Conservation (phyloP, 2,888 invertebrate species). For the Latrodectus hesperus region DNA sequence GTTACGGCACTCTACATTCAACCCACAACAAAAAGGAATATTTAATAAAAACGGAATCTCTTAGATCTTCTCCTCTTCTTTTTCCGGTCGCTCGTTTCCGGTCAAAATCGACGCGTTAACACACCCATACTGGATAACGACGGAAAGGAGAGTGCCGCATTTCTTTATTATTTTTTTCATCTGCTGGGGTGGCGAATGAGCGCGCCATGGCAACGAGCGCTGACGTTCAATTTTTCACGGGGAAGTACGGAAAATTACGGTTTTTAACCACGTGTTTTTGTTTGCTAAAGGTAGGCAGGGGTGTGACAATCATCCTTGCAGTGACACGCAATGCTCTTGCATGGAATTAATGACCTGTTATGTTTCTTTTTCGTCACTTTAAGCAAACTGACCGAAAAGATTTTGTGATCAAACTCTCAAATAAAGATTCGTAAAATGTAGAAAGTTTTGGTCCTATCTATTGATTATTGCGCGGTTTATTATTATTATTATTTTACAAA, state of each 20-base stretch:
- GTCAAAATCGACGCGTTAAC: background rate
- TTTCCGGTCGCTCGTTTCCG: background rate
- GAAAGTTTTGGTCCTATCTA: too few species aligned
- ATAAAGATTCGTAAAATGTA: too few species aligned
- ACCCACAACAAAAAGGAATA: background rate
- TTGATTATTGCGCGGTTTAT: too few species aligned
- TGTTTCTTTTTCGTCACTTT: background rate
- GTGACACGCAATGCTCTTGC: constrained; percentile 25
- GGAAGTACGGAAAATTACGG: background rate
- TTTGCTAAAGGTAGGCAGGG: constrained; percentile 33
- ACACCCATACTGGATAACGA: background rate
- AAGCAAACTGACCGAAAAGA: too few species aligned
- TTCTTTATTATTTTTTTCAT: background rate
- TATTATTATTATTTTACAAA: too few species aligned
- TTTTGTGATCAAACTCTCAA: too few species aligned
- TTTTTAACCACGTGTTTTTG: constrained; percentile 44
- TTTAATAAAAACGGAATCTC: constrained; percentile 1
- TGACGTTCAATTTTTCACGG: constrained; percentile 37
- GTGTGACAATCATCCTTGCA: constrained; percentile 4
- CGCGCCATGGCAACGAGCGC: background rate
- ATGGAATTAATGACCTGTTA: constrained; percentile 15
- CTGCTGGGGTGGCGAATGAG: background rate
- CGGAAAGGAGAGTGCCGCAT: background rate
- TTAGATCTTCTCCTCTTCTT: background rate
- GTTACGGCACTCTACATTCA: background rate